Evolutionary conservation across 2,113 vertebrate species (phyloP).

Genomic region (Ageneiosus marmoratus): DNA sequence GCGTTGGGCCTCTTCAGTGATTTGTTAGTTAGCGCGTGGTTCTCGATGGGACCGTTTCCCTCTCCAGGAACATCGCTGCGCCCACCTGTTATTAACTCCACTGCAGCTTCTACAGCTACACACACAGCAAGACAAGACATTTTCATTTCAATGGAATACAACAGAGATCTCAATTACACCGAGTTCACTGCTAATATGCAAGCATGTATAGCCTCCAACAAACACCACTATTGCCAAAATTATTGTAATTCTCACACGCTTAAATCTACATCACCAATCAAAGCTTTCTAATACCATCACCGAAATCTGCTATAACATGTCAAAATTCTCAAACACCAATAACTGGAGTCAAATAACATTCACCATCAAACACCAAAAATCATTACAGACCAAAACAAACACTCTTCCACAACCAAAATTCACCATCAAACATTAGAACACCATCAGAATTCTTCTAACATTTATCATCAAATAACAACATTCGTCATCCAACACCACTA

Average conservation of each 20-base stretch:
- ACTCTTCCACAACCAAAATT: background rate
- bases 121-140: background rate
- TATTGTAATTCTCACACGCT: background rate
- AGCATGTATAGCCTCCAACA: background rate
- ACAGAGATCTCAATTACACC: background rate
- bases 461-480: background rate
- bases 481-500: too few species aligned
- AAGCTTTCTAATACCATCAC: background rate
- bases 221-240: background rate
- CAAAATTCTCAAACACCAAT: background rate
- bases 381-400: background rate
- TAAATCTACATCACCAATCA: background rate
- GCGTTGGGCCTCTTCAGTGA: slow-evolving; percentile 93
- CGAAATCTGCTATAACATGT: too few species aligned
- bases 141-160: too few species aligned
- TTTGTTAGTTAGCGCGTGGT: slow-evolving; percentile 82
- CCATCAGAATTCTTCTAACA: background rate
- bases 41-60: slow-evolving; percentile 91
- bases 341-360: background rate
- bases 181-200: background rate
- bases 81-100: slow-evolving; percentile 89
- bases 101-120: slow-evolving; percentile 91
- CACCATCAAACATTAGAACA: background rate
- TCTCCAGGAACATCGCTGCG: slow-evolving; percentile 84
- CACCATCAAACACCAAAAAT: background rate